Conservation (phyloP, 2,113 vertebrate genomes). For the Glaucidium brasilianum region DNA sequence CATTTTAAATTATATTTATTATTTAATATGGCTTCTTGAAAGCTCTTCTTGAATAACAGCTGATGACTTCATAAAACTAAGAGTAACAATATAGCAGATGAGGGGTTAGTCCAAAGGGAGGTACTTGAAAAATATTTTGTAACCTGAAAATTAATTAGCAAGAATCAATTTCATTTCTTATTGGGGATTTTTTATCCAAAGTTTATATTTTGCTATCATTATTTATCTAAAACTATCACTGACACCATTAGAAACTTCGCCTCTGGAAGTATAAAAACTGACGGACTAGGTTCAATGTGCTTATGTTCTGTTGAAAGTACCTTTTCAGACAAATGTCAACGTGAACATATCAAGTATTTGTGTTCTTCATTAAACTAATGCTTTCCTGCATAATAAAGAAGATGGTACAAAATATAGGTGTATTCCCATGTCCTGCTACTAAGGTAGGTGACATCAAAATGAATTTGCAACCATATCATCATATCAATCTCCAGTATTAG, state of each 20-base stretch:
- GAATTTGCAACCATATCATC: slow-evolving; percentile 64
- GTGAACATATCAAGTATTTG: slow-evolving; percentile 41
- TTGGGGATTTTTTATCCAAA: background rate
- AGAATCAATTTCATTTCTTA: slow-evolving; percentile 42
- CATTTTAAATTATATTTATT: background rate
- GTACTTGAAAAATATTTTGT: slow-evolving; percentile 42
- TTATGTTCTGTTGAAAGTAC: slow-evolving; percentile 36
- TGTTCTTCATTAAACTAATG: slow-evolving; percentile 72
- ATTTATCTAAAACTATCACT: background rate
- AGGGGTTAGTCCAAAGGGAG: background rate
- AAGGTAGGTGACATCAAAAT: slow-evolving; percentile 62
- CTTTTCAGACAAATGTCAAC: slow-evolving; percentile 49
- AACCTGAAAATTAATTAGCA: slow-evolving; percentile 40
- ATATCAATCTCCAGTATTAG: slow-evolving; percentile 69
- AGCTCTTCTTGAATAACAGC: slow-evolving; percentile 3
- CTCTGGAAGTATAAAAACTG: background rate
- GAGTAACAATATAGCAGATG: background rate
- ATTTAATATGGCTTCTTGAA: background rate
- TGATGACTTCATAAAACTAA: slow-evolving; percentile 12
- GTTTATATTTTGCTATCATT: background rate
- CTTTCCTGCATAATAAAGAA: slow-evolving; percentile 62
- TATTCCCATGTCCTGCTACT: slow-evolving; percentile 54
- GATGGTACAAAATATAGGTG: slow-evolving; percentile 49
- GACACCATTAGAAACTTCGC: background rate
- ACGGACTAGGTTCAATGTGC: background rate